phyloP scores from a whole-genome alignment of 2,113 vertebrate genomes.

The Hepsetus odoe region DNA sequence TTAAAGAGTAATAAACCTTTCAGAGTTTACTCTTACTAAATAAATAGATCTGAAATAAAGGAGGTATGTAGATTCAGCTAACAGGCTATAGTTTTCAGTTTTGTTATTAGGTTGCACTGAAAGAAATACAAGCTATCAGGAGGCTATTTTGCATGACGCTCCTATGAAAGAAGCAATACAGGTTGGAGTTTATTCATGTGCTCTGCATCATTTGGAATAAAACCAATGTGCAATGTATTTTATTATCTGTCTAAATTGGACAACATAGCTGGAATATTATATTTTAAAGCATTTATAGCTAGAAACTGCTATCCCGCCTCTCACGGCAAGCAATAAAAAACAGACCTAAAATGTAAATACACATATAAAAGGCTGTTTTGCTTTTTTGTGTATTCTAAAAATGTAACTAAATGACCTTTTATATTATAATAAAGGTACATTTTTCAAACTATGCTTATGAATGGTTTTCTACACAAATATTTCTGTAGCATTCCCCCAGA shows the following conservation, averaged over 20 bases:
- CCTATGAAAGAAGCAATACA: background rate
- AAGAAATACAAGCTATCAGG: background rate
- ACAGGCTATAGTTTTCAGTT: no score
- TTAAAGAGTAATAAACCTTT: background rate
- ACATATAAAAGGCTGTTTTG: no score
- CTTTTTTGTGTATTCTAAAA: background rate
- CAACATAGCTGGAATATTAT: no score
- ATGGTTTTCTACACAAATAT: background rate
- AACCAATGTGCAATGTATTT: no score
- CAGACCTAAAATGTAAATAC: no score
- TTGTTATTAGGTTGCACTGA: background rate
- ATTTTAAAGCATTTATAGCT: no score
- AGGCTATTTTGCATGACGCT: background rate
- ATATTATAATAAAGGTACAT: background rate
- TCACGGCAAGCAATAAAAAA: no score
- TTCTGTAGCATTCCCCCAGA: background rate
- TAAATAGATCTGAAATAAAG: background rate
- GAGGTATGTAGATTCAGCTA: no score
- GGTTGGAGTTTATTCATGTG: background rate
- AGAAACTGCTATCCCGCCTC: no score
- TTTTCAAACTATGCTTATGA: slow-evolving; percentile 9
- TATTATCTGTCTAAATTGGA: no score
- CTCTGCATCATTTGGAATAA: no score
- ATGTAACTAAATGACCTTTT: background rate
- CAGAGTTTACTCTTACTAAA: background rate